A percentile compares a stretch with the other conserved stretches of the same genome.
These are phyloP conservation scores for Campoletis sonorensis DNA, from an alignment of 1,140 invertebrate species.

Conservation along the genomic window DNA sequence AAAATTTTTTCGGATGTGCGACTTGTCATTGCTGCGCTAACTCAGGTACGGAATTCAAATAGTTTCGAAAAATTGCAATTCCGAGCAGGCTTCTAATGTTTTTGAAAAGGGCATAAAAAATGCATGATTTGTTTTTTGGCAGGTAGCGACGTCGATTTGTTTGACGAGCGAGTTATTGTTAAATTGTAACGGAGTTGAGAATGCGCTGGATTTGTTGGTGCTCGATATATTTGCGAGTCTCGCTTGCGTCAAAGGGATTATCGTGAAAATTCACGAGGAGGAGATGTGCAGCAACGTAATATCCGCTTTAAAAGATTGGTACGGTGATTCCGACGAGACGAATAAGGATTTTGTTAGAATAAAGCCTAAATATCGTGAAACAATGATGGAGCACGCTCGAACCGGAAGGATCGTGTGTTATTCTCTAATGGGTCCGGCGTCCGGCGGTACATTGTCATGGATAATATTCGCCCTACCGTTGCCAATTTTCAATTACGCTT, in stretches of 20 bases:
- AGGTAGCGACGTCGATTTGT: conserved; percentile 51
- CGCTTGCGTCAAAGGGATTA: conserved; percentile 49
- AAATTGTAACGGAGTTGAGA: conserved; percentile 47
- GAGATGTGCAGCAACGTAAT: conserved; percentile 41
- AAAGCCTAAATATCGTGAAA: conserved; percentile 36
- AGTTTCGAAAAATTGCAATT: too few relatives aligned
- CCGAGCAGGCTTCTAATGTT: too few relatives aligned
- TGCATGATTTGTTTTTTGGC: neutral
- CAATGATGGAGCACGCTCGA: conserved; percentile 51
- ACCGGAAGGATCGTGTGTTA: conserved; percentile 50
- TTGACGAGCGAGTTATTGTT: conserved; percentile 46
- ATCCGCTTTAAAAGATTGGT: conserved; percentile 52
- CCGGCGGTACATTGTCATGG: conserved; percentile 49
- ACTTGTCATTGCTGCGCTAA: conserved; percentile 43
- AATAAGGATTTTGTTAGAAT: too few relatives aligned
- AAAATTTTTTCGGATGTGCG: conserved; percentile 50
- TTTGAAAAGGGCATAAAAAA: too few relatives aligned
- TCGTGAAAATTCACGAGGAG: conserved; percentile 44
- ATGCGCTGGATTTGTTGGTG: conserved; percentile 50
- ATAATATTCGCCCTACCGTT: conserved; percentile 51
- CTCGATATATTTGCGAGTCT: conserved; percentile 50
- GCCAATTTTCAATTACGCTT: conserved; percentile 37
- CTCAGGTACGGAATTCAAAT: too few relatives aligned
- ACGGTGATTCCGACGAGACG: too few relatives aligned
- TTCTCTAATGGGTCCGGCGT: conserved; percentile 50